Evolutionary conservation across 2,797 vertebrate species (phyloP).

Genomic region (Nyctibius grandis): DNA sequence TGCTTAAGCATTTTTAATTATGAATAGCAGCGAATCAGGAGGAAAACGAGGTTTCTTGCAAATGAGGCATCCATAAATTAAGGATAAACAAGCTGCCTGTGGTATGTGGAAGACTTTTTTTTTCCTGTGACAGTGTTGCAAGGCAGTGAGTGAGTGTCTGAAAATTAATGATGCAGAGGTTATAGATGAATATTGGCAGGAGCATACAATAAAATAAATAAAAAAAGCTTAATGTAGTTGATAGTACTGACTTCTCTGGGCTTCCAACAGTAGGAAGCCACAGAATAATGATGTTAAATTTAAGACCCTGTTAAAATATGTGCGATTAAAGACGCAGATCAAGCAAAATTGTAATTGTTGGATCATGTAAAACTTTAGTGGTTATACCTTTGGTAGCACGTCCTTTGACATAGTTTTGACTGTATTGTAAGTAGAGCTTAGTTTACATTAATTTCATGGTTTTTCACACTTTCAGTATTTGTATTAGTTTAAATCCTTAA

Average conservation of each 20-base stretch:
- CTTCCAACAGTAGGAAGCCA: background rate
- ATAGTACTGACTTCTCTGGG: background rate
- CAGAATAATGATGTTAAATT: background rate
- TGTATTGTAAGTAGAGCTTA: background rate
- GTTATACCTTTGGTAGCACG: background rate
- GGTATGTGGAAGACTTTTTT: background rate
- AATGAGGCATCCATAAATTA: background rate
- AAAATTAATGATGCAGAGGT: background rate
- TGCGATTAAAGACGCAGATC: background rate
- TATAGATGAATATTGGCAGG: background rate
- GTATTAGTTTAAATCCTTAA: background rate
- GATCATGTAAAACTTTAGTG: background rate
- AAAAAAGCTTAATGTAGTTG: background rate
- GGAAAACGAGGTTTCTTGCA: background rate
- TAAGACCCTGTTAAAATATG: background rate
- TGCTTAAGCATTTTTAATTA: conserved; percentile 1
- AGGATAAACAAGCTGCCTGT: background rate
- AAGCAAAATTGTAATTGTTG: background rate
- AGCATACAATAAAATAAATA: background rate
- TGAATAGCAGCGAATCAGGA: background rate
- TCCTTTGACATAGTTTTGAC: background rate
- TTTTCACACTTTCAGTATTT: background rate
- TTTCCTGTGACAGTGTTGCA: background rate
- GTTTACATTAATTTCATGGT: background rate
- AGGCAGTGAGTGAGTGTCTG: background rate